Conservation (phyloP, 2,888 invertebrate genomes). For the Drosophila birchii region DNA sequence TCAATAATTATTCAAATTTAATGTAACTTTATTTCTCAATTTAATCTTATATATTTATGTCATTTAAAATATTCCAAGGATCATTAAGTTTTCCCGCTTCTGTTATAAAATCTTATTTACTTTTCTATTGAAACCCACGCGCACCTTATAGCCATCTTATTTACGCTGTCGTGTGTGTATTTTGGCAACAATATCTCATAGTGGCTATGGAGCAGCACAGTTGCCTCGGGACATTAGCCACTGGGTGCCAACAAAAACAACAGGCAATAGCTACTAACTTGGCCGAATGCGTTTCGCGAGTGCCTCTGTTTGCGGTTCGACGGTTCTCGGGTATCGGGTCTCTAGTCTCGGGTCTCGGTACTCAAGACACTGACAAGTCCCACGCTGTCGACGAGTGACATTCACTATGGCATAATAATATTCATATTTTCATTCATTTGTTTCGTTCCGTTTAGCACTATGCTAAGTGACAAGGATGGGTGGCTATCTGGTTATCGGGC, state of each 20-base stretch:
- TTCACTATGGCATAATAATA: slow-evolving; percentile 53
- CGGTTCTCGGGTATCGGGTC: background rate
- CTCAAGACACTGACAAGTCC: slow-evolving; percentile 22
- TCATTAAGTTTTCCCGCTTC: background rate
- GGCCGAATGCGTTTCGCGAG: slow-evolving; percentile 61
- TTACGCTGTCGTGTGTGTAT: slow-evolving; percentile 48
- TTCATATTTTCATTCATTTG: slow-evolving; percentile 74
- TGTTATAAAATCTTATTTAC: background rate
- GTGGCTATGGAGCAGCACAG: slow-evolving; percentile 36
- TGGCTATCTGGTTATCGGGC: background rate
- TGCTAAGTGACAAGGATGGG: slow-evolving; percentile 54
- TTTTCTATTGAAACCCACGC: slow-evolving; percentile 1
- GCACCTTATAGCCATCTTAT: slow-evolving; percentile 23
- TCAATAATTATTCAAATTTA: too few species aligned
- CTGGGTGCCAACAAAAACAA: slow-evolving; percentile 37
- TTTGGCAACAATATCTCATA: slow-evolving; percentile 61
- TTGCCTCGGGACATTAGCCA: slow-evolving; percentile 37
- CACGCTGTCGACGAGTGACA: slow-evolving; percentile 64
- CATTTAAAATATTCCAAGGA: background rate
- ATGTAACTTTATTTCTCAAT: too few species aligned
- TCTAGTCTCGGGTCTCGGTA: background rate
- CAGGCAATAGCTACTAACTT: slow-evolving; percentile 44
- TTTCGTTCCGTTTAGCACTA: slow-evolving; percentile 72
- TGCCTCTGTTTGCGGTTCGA: slow-evolving; percentile 23
- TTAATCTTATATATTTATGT: background rate